Percentiles rank a stretch among this genome's conserved stretches.
Conservation (phyloP, 2,888 invertebrate genomes). For the Cataglyphis altisquamis region DNA sequence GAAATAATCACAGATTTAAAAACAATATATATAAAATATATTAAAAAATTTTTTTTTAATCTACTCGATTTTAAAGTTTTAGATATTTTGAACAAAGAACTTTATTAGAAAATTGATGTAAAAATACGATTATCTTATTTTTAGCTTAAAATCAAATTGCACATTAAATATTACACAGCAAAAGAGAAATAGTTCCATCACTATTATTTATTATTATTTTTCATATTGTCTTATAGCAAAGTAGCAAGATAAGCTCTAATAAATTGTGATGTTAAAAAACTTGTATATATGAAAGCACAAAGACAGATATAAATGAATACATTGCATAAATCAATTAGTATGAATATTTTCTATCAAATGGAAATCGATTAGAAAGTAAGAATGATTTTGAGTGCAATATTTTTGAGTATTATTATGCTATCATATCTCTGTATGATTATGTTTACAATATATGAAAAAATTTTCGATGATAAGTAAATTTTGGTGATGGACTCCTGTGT, state of each 20-base stretch:
- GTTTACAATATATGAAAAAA: constrained; percentile 41
- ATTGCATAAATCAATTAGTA: background rate
- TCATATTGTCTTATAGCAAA: background rate
- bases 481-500: constrained; percentile 69
- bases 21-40: background rate
- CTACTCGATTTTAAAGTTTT: background rate
- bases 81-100: background rate
- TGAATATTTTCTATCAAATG: constrained; percentile 12
- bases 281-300: constrained; percentile 7
- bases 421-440: constrained; percentile 58
- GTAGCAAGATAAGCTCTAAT: background rate
- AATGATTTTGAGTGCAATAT: constrained; percentile 64
- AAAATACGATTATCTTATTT: background rate
- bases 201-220: background rate
- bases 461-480: constrained; percentile 48
- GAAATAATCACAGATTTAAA: too few relatives aligned
- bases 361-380: constrained; percentile 3
- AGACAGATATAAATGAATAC: background rate
- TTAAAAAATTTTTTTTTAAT: background rate
- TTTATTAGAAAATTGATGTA: constrained; percentile 3
- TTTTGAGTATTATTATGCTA: constrained; percentile 60
- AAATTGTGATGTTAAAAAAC: background rate
- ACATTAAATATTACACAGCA: background rate
- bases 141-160: background rate
- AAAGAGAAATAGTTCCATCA: background rate